Evolutionary conservation across 2,888 invertebrate species (phyloP), one percentile per base, ranked within the genome.

Genomic region (Hydrotaea cyrtoneurina): DNA sequence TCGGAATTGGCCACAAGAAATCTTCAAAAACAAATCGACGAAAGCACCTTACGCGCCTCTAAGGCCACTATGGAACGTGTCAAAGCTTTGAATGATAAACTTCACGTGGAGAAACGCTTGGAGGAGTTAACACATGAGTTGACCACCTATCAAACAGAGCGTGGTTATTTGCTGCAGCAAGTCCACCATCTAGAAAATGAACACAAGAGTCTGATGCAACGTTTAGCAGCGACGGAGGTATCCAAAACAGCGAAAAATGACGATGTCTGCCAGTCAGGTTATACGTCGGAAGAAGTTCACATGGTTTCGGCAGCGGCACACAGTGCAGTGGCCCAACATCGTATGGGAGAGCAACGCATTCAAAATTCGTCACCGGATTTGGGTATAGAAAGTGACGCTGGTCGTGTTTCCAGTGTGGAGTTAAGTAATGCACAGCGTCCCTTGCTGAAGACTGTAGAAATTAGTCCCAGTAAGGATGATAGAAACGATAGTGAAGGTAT

Each of bases 351-450:
- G 3, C 89, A 89, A 15, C 89, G 91, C 4, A 59, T 93, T 10
- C 93, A 93, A 13, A 94, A 93, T 87, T 93, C 95, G 0, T 97
- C 97, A 0, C 97, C 97, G 0, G 97, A 97, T 92, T 94, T 97
- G 89, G 97, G 97, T n/a, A 97, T 97, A 86, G 97, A 97, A 90
- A 97, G 97, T 89, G 97, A 97, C 90, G 94, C 94, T 53, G 94
- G 87, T 94, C 95, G 83, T 94, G 95, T 91, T 89, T 95, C 88
- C 94, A 96, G 93, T 83, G 90, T 90, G 1, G 92, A 92, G 55
- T 76, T 90, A 0, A 87, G 89, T 2, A 89, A 87, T 72, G 88
- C 88, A 8, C 89, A 91, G 73, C 88, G 93, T 69, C 91, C 93
- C 0, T 59, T 87, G 73, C 88, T 93, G 21, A 93, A 93, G 86